phyloP scores from a whole-genome alignment of 2,113 vertebrate genomes.

The Gallinago paraguaiae region DNA sequence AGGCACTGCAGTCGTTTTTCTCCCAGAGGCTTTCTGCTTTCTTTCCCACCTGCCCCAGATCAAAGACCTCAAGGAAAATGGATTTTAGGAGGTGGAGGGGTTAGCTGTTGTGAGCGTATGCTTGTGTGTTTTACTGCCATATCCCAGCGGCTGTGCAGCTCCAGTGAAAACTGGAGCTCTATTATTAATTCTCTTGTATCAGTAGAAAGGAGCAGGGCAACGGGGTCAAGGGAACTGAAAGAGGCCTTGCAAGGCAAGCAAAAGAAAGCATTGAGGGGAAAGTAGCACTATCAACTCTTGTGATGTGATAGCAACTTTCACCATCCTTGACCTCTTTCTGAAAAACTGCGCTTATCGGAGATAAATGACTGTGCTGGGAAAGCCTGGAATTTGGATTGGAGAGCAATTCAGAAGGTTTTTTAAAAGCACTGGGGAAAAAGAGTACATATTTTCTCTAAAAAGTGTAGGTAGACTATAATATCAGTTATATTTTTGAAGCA shows the following conservation, averaged over 20 bases:
- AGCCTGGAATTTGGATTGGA: neutral
- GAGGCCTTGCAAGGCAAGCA: conserved; percentile 33
- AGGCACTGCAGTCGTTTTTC: neutral
- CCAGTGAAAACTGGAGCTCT: neutral
- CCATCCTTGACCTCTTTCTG: conserved; percentile 52
- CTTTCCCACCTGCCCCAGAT: conserved; percentile 63
- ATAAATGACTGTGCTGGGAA: conserved; percentile 45
- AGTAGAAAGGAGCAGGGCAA: conserved; percentile 47
- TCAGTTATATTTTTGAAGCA: neutral
- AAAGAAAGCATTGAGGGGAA: conserved; percentile 59
- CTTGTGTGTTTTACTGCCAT: conserved; percentile 33
- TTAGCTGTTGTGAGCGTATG: neutral
- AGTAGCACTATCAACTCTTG: conserved; percentile 42
- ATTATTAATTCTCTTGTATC: conserved; percentile 61
- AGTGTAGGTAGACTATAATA: neutral
- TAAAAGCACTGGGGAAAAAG: neutral
- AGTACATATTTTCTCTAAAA: neutral
- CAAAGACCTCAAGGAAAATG: conserved; percentile 41
- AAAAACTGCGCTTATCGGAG: conserved; percentile 36
- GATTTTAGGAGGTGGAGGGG: conserved; percentile 29
- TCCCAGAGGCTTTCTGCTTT: conserved; percentile 33
- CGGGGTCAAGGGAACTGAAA: conserved; percentile 35
- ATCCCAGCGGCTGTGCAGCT: neutral
- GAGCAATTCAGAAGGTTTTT: conserved; percentile 9
- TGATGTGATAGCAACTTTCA: conserved; percentile 63